Percentiles rank a stretch among this genome's conserved stretches.
phyloP scores from a whole-genome alignment of 2,888 invertebrate species.

The Andrena fulva region DNA sequence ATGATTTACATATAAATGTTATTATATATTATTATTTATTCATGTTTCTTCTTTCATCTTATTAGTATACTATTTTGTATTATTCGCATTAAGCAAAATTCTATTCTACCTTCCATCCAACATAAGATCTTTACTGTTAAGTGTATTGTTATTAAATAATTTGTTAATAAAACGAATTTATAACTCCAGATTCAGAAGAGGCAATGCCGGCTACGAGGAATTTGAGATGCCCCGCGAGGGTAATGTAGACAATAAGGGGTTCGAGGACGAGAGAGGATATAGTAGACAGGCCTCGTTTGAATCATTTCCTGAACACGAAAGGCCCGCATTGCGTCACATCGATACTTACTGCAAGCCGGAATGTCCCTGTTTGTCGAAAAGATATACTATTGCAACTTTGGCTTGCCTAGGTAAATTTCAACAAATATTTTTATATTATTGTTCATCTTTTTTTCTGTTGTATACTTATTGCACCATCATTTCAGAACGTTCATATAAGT shows the following conservation, averaged over 20 bases:
- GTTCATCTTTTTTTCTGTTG: background rate
- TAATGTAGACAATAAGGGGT: conserved; percentile 84
- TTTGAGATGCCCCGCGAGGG: conserved; percentile 84
- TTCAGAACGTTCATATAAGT: too few relatives aligned
- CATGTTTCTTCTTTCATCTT: too few relatives aligned
- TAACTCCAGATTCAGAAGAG: conserved; percentile 58
- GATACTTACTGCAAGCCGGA: conserved; percentile 95
- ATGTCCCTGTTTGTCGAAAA: conserved; percentile 93
- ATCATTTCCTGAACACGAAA: conserved; percentile 92
- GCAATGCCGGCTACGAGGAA: conserved; percentile 85
- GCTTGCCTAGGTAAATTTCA: conserved; percentile 89
- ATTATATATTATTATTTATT: too few relatives aligned
- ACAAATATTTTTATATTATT: background rate
- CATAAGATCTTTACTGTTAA: too few relatives aligned
- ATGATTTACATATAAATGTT: too few relatives aligned
- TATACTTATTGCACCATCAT: too few relatives aligned
- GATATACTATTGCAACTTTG: conserved; percentile 94
- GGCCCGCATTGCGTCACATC: conserved; percentile 93
- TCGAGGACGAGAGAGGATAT: conserved; percentile 81
- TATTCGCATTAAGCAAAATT: too few relatives aligned
- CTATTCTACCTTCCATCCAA: too few relatives aligned
- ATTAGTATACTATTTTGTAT: too few relatives aligned
- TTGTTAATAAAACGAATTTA: background rate
- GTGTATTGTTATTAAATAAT: background rate
- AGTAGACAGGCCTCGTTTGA: conserved; percentile 85